phyloP scores from a whole-genome alignment of 2,888 invertebrate species.

The Cryptophagus acutangulus region DNA sequence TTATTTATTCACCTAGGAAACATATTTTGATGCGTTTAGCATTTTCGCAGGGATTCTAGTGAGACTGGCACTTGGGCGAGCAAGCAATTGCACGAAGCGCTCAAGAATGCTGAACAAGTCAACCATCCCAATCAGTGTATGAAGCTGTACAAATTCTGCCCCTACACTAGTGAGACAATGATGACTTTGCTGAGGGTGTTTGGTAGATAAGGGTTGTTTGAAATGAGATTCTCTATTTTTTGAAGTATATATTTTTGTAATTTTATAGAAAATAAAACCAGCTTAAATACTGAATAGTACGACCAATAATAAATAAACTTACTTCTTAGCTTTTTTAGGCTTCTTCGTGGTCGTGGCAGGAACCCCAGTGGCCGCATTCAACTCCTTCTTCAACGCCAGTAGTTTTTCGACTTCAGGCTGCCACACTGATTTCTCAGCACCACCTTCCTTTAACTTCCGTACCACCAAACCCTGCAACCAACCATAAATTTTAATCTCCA shows the following conservation, averaged over 20 bases:
- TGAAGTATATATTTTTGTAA: background rate
- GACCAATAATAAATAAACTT: slow-evolving; percentile 2
- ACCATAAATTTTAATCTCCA: slow-evolving; percentile 15
- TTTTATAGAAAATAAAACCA: background rate
- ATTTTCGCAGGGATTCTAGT: slow-evolving; percentile 21
- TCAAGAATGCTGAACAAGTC: slow-evolving; percentile 34
- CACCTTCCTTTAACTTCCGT: slow-evolving; percentile 68
- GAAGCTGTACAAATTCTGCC: slow-evolving; percentile 41
- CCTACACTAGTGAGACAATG: slow-evolving; percentile 42
- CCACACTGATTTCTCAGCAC: slow-evolving; percentile 70
- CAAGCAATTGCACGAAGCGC: slow-evolving; percentile 36
- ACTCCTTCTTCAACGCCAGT: slow-evolving; percentile 68
- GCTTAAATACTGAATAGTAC: background rate
- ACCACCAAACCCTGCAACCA: slow-evolving; percentile 65
- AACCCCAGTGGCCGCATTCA: slow-evolving; percentile 47
- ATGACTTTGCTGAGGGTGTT: slow-evolving; percentile 35
- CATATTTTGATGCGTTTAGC: background rate
- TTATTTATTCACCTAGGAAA: background rate
- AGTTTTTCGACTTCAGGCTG: slow-evolving; percentile 71
- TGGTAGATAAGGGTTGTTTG: slow-evolving; percentile 29
- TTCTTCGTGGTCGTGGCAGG: slow-evolving; percentile 33
- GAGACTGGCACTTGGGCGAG: slow-evolving; percentile 33
- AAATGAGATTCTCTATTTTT: background rate
- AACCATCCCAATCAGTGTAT: slow-evolving; percentile 33
- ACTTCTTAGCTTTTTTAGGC: slow-evolving; percentile 40